Evolutionary conservation across 2,797 vertebrate species (phyloP).

Genomic region (Malacoraja senta): DNA sequence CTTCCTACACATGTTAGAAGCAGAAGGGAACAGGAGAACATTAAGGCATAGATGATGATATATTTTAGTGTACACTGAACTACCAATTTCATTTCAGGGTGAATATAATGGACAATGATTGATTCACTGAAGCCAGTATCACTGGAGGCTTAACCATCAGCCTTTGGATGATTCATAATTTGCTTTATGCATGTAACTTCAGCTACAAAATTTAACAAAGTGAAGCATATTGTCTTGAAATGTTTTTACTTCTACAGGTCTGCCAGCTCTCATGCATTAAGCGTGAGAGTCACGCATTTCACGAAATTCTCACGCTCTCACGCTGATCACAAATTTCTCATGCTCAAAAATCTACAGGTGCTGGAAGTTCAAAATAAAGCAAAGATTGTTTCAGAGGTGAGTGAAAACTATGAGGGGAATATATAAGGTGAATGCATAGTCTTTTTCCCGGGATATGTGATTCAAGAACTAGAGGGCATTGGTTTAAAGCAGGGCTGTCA

Average conservation of each 20-base stretch:
- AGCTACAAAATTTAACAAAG: not conserved
- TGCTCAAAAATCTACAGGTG: too few relatives aligned
- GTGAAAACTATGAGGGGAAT: too few relatives aligned
- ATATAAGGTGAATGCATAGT: too few relatives aligned
- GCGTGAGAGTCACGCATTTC: too few relatives aligned
- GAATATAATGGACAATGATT: not conserved
- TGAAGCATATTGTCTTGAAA: not conserved
- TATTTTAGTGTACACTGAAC: not conserved
- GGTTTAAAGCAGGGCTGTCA: too few relatives aligned
- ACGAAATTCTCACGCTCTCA: too few relatives aligned
- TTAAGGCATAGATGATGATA: not conserved
- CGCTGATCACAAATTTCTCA: too few relatives aligned
- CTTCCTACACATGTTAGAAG: not conserved
- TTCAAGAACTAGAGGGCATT: too few relatives aligned
- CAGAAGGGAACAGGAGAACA: not conserved
- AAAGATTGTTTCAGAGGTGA: too few relatives aligned
- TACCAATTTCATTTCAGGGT: not conserved
- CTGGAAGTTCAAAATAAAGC: too few relatives aligned
- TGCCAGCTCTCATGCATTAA: too few relatives aligned
- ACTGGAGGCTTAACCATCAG: not conserved
- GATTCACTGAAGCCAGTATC: not conserved
- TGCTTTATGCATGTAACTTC: not conserved
- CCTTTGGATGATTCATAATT: not conserved
- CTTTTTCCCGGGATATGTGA: too few relatives aligned
- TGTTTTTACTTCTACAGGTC: not conserved